These are phyloP conservation scores for Rosalia funebris DNA, from an alignment of 2,888 invertebrate genomes.

Conservation along the genomic window DNA sequence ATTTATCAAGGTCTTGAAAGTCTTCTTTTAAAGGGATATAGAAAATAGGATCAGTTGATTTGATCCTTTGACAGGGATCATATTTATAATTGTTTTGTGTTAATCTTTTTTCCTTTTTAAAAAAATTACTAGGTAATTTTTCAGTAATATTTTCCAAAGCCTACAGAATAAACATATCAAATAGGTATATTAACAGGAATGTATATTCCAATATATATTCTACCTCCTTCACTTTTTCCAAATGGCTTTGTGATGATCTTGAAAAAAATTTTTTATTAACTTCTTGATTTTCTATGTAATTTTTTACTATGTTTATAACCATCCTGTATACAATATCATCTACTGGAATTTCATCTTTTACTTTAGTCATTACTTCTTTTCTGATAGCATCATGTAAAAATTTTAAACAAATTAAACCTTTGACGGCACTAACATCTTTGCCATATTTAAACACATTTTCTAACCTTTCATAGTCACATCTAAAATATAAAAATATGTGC, in stretches of 20 bases:
- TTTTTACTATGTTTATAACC: slow-evolving; percentile 39
- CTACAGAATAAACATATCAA: slow-evolving; percentile 33
- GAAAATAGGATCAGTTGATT: slow-evolving; percentile 44
- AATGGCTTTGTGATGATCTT: slow-evolving; percentile 38
- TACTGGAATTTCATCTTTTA: slow-evolving; percentile 45
- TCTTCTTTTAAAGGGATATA: slow-evolving; percentile 51
- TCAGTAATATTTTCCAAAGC: slow-evolving; percentile 46
- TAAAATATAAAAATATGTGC: slow-evolving; percentile 34
- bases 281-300: slow-evolving; percentile 39
- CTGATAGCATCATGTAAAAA: slow-evolving; percentile 42
- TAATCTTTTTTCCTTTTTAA: slow-evolving; percentile 27
- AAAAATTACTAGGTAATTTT: slow-evolving; percentile 46
- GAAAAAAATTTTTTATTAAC: slow-evolving; percentile 44
- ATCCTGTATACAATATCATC: slow-evolving; percentile 40
- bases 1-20: slow-evolving; percentile 46
- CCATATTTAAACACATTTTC: slow-evolving; percentile 46
- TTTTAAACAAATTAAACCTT: slow-evolving; percentile 46
- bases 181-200: slow-evolving; percentile 17
- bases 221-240: slow-evolving; percentile 45
- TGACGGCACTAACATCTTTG: slow-evolving; percentile 34
- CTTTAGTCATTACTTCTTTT: slow-evolving; percentile 39
- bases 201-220: not conserved
- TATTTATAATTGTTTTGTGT: slow-evolving; percentile 19
- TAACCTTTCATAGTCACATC: slow-evolving; percentile 48
- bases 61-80: slow-evolving; percentile 29